Conservation (phyloP, 2,797 vertebrate species). For the Cygnus olor region DNA sequence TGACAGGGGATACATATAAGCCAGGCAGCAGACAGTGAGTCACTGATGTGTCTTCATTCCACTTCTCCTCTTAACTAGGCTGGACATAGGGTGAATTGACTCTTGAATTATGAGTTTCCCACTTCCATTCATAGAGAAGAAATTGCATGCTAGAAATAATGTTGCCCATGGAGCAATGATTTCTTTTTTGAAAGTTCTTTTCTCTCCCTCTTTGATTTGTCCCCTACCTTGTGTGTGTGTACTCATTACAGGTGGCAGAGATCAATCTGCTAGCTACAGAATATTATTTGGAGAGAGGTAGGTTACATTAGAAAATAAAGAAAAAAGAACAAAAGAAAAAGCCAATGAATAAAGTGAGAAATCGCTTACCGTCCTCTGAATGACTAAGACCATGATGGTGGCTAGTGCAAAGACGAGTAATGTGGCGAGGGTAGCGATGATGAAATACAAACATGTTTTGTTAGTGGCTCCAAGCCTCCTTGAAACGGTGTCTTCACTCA, state of each 20-base stretch:
- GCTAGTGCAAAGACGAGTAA: slow-evolving; percentile 72
- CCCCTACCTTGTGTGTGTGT: background rate
- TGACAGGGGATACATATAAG: background rate
- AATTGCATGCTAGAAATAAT: background rate
- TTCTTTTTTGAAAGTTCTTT: background rate
- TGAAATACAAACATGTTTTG: slow-evolving; percentile 60
- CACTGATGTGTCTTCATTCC: background rate
- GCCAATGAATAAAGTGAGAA: background rate
- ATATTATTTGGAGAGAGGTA: background rate
- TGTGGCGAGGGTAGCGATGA: slow-evolving; percentile 34
- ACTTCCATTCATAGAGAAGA: background rate
- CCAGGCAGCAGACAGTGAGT: background rate
- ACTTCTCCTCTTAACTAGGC: background rate
- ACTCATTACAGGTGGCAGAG: background rate
- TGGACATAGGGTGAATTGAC: background rate
- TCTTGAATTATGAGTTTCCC: background rate
- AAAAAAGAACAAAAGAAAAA: background rate
- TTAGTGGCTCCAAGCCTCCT: slow-evolving; percentile 35
- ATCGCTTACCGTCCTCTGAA: slow-evolving; percentile 75
- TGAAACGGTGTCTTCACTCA: slow-evolving; percentile 32
- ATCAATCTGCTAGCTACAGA: background rate
- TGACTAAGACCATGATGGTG: slow-evolving; percentile 73
- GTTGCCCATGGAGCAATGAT: background rate
- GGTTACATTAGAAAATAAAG: background rate
- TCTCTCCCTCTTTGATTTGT: background rate